Percentiles rank a stretch among this genome's conserved stretches.
phyloP scores from a whole-genome alignment of 2,888 invertebrate species.

The Panzeria rudis region DNA sequence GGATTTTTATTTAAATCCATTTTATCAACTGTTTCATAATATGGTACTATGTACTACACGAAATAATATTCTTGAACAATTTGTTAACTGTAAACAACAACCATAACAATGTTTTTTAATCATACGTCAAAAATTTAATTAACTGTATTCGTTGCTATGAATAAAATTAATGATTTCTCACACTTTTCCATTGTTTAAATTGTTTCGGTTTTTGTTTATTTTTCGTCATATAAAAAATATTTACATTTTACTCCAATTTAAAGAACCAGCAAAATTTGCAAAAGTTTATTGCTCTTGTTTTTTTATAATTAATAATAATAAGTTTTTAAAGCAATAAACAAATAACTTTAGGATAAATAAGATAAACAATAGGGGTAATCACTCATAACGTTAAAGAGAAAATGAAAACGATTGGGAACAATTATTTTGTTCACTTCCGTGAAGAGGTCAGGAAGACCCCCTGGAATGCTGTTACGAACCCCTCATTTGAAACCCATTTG shows the following conservation, averaged over 20 bases:
- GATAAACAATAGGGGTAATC: not conserved
- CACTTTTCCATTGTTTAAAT: conserved; percentile 51
- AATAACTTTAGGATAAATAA: not conserved
- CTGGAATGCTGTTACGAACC: no score
- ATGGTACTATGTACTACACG: not conserved
- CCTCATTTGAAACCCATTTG: not conserved
- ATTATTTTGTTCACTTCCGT: no score
- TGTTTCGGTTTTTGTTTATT: conserved; percentile 17
- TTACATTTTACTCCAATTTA: conserved; percentile 25
- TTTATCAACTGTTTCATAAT: conserved; percentile 5
- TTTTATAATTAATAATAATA: conserved; percentile 11
- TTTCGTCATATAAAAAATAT: conserved; percentile 18
- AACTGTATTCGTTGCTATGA: conserved; percentile 2
- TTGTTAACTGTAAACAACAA: conserved; percentile 34
- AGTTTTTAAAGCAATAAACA: conserved; percentile 15
- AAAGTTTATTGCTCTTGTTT: conserved; percentile 69
- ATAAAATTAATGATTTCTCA: conserved; percentile 39
- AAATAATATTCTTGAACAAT: conserved; percentile 30
- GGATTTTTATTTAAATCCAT: not conserved
- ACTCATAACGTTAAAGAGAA: not conserved
- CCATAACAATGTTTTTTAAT: conserved; percentile 4
- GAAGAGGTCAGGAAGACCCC: no score
- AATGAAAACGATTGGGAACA: not conserved
- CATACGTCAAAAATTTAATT: conserved; percentile 20
- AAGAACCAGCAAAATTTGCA: conserved; percentile 43